Evolutionary conservation across 2,113 vertebrate species (phyloP), one percentile per base, ranked within the genome.

Genomic region (Vimba vimba): DNA sequence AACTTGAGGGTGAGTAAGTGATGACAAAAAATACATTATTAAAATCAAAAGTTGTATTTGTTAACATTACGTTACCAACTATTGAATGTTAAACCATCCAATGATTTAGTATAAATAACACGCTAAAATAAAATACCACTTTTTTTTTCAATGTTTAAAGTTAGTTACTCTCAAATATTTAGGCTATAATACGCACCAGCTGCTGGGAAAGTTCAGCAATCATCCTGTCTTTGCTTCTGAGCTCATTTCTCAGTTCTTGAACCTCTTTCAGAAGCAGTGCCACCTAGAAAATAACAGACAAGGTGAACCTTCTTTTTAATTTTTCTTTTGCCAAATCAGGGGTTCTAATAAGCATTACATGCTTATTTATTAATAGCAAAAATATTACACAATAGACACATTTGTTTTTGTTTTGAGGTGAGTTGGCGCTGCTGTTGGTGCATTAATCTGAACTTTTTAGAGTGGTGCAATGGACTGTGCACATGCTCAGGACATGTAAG

Each of bases 251-350:
- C 87, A 99, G 96, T 85, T 96, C 94, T 89, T 95, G 95, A 91
- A 98, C 96, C 94, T 99, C 97, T 71, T 95, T 96, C 90, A 98
- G 89, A 76, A 99, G 94, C 86, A 95, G 95, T 43, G 96, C 94
- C 91, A 96, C 95, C 97, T 98, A 78, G 25, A 82, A 73, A 80
- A 73, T 25, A 43, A 87, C 7, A 21, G 13, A 84, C 36, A 75
- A 74, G 6, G 69, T 27, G 39, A 27, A 68, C 59, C 15, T 17
- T 36, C 17, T 74, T 57, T 19, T 66, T 30, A 7, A 4, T 8
- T 33, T 19, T 17, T 15, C 17, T 66, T 30, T 15, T 19, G 15
- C 30, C 13, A 13, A 33, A 66, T 19, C 6, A 33, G 27, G 17
- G 9, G 9, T 43, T 43, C 2, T 3, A 4, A 36, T 68, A 36